Percentiles rank a stretch among this genome's conserved stretches.
Conservation (phyloP, 1,140 invertebrate species). For the Lucilia sericata region DNA sequence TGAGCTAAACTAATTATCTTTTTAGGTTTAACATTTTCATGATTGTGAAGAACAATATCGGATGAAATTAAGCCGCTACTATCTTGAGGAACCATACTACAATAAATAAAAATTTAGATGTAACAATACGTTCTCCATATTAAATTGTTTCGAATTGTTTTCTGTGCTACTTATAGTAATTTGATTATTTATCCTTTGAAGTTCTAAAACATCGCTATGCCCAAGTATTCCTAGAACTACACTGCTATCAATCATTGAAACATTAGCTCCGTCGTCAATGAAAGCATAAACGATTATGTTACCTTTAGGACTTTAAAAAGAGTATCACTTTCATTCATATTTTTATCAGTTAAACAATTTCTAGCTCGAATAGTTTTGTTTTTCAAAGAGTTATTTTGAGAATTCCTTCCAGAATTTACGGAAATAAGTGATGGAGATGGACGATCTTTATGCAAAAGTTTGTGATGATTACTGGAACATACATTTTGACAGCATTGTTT, state of each 20-base stretch:
- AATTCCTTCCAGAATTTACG: too few relatives aligned
- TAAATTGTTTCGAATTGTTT: not conserved
- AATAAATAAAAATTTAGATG: not conserved
- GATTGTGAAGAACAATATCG: not conserved
- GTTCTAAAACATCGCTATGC: not conserved
- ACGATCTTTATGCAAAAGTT: too few relatives aligned
- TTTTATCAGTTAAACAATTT: too few relatives aligned
- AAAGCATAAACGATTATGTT: not conserved
- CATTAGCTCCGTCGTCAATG: constrained; percentile 5
- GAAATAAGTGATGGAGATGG: too few relatives aligned
- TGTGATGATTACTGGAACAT: too few relatives aligned
- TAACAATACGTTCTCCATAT: constrained; percentile 8
- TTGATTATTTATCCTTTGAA: not conserved
- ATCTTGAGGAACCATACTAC: not conserved
- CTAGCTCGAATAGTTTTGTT: too few relatives aligned
- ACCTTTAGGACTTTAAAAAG: not conserved
- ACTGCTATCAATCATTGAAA: not conserved
- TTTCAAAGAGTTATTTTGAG: too few relatives aligned
- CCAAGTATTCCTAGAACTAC: not conserved
- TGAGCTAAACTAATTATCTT: not conserved
- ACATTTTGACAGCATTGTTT: too few relatives aligned
- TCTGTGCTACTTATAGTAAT: not conserved
- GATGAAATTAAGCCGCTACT: not conserved
- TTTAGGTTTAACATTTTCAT: not conserved
- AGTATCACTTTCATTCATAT: too few relatives aligned